Conservation (phyloP, 2,888 invertebrate species). For the Diaprepes abbreviatus region DNA sequence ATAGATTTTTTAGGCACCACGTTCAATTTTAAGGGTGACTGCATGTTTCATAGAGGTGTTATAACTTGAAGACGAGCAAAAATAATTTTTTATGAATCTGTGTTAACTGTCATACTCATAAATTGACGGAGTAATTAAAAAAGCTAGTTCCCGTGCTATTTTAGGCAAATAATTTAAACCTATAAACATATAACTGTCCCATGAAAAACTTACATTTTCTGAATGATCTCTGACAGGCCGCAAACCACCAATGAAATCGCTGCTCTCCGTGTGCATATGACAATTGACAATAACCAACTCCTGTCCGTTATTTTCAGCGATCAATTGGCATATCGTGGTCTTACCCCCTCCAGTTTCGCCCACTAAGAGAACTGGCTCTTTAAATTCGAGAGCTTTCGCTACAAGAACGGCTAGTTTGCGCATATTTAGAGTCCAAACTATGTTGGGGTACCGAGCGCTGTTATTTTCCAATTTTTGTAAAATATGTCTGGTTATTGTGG, state of each 20-base stretch:
- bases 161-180: no score
- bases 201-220: slow-evolving; percentile 56
- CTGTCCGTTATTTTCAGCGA: slow-evolving; percentile 78
- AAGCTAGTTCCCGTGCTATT: no score
- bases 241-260: slow-evolving; percentile 96
- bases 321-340: slow-evolving; percentile 93
- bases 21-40: no score
- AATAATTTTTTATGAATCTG: no score
- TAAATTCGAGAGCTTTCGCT: slow-evolving; percentile 88
- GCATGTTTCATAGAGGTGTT: no score
- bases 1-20: no score
- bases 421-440: slow-evolving; percentile 97
- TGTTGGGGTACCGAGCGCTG: slow-evolving; percentile 77
- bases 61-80: no score
- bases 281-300: slow-evolving; percentile 90
- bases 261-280: slow-evolving; percentile 98
- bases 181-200: no score
- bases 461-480: slow-evolving; percentile 75
- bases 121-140: no score
- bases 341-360: slow-evolving; percentile 99
- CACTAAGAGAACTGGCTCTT: slow-evolving; percentile 95
- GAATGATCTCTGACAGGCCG: slow-evolving; percentile 83
- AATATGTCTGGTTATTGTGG: slow-evolving; percentile 81
- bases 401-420: slow-evolving; percentile 83
- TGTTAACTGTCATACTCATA: no score